Evolutionary conservation across 2,113 vertebrate genomes (phyloP), one percentile per base, ranked within the genome.

Genomic region (Albula glossodonta): DNA sequence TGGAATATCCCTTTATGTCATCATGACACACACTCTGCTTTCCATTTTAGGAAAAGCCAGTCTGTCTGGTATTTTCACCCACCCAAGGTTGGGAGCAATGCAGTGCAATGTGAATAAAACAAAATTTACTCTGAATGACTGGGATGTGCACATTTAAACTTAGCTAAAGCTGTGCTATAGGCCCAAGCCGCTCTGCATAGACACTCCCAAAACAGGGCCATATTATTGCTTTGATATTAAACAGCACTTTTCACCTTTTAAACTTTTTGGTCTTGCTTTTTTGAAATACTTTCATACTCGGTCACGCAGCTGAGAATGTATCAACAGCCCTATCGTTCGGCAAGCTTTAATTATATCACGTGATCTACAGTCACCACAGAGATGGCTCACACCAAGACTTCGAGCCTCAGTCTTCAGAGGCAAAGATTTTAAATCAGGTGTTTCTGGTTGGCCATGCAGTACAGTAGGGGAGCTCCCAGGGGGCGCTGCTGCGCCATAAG

Each of bases 171-270:
- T 74, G 70, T 74, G 8, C n/a, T 19, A 66, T 5, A 19, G 60
- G 70, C 70, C 12, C 8, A 22, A 85, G 51, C 41, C 52, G 50
- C 51, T 51, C 78, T 80, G 78, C 78, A 80, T 50, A 80, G 48
- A 80, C 78, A 80, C 78, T 80, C 78, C 49, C 9, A 51, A 41
- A 48, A 51, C 50, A 15, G 17, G 79, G 79, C 8, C 79, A 51
- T 81, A 52, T 81, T 81, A 81, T 81, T 81, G 51, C 80, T 81
- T 81, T 81, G 50, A 51, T 51, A 13, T 51, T 51, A 22, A 41
- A 41, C 50, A 81, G 80, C 80, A 8, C 50, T 51, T 52, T 52
- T 51, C 15, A 41, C 31, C 31, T 41, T 19, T 31, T 25, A 9
- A n/a, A 17, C 17, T 74, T 31, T 74, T 74, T 74, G 70, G 22